phyloP scores from a whole-genome alignment of 2,113 vertebrate genomes.

The Etheostoma cragini region DNA sequence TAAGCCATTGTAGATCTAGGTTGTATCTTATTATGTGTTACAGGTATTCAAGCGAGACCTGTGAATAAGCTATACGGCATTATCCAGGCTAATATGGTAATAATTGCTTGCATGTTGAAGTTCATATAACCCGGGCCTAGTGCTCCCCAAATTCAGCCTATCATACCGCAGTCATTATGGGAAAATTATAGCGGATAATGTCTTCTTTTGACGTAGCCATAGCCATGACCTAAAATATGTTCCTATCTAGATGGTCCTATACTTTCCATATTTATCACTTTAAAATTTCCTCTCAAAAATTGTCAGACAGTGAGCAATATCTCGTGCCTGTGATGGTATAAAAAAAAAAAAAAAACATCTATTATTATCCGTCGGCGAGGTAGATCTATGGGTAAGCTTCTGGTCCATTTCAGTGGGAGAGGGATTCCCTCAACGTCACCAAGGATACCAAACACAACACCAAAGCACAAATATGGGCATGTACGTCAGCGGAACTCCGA shows the following conservation, averaged over 20 bases:
- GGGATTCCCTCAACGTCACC: conserved; percentile 99
- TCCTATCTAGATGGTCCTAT: conserved; percentile 38
- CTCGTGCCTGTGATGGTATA: conserved; percentile 75
- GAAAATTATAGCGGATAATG: conserved; percentile 15
- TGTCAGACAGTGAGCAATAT: conserved; percentile 82
- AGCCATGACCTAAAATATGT: conserved; percentile 26
- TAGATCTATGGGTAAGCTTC: conserved; percentile 46
- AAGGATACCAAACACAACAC: conserved; percentile 98
- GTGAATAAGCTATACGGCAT: too few species aligned
- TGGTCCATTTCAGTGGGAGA: conserved; percentile 86
- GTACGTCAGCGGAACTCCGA: conserved; percentile 98
- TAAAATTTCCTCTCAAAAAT: conserved; percentile 74
- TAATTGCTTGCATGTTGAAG: too few species aligned
- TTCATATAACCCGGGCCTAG: too few species aligned
- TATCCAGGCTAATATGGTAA: too few species aligned
- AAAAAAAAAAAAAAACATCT: conserved; percentile 74
- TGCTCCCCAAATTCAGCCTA: neutral
- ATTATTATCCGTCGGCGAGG: conserved; percentile 87
- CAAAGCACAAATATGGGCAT: conserved; percentile 90
- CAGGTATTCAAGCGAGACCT: neutral
- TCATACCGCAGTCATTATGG: neutral
- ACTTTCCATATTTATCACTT: conserved; percentile 66
- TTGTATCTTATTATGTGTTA: neutral
- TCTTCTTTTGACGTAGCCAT: conserved; percentile 18
- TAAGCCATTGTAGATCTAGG: neutral